Conservation (phyloP, 1,140 invertebrate genomes). For the Lethocerus indicus region DNA sequence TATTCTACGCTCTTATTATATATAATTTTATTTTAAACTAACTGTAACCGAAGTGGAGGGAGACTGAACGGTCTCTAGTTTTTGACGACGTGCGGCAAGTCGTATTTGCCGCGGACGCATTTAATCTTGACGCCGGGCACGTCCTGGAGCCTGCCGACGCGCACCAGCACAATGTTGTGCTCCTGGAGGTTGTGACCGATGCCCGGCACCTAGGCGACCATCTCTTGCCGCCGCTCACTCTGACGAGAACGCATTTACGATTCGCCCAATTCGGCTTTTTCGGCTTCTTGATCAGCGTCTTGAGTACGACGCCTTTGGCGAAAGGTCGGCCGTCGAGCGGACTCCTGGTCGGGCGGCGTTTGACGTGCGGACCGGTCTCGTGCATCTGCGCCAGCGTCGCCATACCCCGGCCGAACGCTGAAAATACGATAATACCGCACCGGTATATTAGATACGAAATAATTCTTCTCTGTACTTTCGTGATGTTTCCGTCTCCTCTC, state of each 20-base stretch:
- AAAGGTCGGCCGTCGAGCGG: conserved; percentile 68
- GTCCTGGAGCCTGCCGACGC: conserved; percentile 71
- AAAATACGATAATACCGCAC: no score
- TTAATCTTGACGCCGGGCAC: conserved; percentile 88
- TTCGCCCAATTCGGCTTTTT: conserved; percentile 99
- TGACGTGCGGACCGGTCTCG: no score
- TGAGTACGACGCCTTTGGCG: conserved; percentile 76
- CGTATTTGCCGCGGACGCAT: conserved; percentile 84
- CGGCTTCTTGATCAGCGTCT: conserved; percentile 85
- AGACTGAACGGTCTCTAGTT: no score
- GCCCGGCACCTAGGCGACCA: conserved; percentile 87
- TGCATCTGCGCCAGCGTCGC: no score
- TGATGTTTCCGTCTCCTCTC: no score
- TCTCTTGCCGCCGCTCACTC: conserved; percentile 68
- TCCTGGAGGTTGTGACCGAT: conserved; percentile 89
- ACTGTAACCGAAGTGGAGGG: no score
- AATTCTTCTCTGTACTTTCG: no score
- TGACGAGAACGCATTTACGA: conserved; percentile 86
- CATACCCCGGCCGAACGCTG: no score
- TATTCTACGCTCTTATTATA: no score
- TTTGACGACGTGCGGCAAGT: conserved; percentile 78
- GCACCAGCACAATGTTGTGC: conserved; percentile 82
- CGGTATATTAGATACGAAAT: no score
- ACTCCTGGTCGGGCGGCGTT: no score
- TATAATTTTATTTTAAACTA: no score